Conservation (phyloP, 2,797 vertebrate genomes). For the Setipinna tenuifilis region DNA sequence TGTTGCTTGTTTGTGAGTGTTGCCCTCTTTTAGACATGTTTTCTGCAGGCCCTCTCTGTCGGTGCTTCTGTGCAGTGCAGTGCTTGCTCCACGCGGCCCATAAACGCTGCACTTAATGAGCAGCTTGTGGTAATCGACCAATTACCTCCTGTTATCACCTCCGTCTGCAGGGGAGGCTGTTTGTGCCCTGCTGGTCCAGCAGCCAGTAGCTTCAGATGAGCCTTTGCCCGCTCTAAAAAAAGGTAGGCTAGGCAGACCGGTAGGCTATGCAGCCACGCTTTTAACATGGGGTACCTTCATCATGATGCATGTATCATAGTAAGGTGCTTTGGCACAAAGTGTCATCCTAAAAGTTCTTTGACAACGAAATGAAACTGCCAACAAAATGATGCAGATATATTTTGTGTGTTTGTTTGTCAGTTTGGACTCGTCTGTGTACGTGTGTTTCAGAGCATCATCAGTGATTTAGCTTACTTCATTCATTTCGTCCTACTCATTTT, state of each 20-base stretch:
- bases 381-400: no score
- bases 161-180: not conserved
- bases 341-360: not conserved
- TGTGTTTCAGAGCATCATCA: not conserved
- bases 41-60: not conserved
- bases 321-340: not conserved
- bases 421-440: no score
- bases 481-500: not conserved
- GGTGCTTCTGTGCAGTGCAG: no score
- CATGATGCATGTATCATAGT: not conserved
- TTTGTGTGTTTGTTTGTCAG: no score
- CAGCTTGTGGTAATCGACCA: not conserved
- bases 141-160: constrained; percentile 19
- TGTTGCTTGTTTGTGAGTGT: not conserved
- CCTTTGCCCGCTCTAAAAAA: not conserved
- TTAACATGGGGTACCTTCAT: not conserved
- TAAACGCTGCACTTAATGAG: constrained; percentile 12
- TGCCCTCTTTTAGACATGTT: not conserved
- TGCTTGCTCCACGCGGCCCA: not conserved
- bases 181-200: not conserved
- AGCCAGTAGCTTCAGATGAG: not conserved
- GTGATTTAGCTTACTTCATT: not conserved
- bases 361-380: no score
- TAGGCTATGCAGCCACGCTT: not conserved
- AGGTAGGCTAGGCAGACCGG: not conserved